phyloP scores from a whole-genome alignment of 1,140 invertebrate genomes.

The Drosophila athabasca region DNA sequence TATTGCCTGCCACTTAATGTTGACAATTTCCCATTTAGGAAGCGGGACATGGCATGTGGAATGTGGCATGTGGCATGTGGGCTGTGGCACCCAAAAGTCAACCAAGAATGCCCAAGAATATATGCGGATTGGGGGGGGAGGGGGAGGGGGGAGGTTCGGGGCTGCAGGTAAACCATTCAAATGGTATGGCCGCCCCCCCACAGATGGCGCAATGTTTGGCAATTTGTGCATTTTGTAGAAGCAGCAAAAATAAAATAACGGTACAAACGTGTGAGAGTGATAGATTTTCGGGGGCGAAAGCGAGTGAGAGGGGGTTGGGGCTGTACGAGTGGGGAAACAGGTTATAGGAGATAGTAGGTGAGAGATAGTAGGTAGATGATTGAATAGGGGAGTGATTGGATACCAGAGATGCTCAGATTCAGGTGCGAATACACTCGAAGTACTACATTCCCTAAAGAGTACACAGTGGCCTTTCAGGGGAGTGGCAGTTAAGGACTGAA shows the following conservation, averaged over 20 bases:
- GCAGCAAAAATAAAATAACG: conserved; percentile 66
- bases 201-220: conserved; percentile 73
- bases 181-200: conserved; percentile 5
- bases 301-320: conserved; percentile 1
- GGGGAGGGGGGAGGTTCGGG: conserved; percentile 6
- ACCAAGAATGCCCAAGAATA: conserved; percentile 33
- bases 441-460: too few relatives aligned
- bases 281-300: conserved; percentile 4
- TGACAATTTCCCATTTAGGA: conserved; percentile 77
- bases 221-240: conserved; percentile 68
- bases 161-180: conserved; percentile 51
- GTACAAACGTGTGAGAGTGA: conserved; percentile 45
- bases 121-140: conserved; percentile 25
- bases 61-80: too few relatives aligned
- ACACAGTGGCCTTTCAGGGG: too few relatives aligned
- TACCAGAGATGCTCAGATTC: too few relatives aligned
- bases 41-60: background rate
- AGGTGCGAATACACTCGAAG: background rate
- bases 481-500: too few relatives aligned
- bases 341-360: background rate
- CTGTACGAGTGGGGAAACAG: background rate
- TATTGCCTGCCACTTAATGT: conserved; percentile 74
- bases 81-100: too few relatives aligned
- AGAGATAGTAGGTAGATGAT: conserved; percentile 11
- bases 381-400: conserved; percentile 1